Percentiles rank a stretch among this genome's conserved stretches.
Evolutionary conservation across 2,113 vertebrate species (phyloP).

Genomic region (Tringa solitaria): DNA sequence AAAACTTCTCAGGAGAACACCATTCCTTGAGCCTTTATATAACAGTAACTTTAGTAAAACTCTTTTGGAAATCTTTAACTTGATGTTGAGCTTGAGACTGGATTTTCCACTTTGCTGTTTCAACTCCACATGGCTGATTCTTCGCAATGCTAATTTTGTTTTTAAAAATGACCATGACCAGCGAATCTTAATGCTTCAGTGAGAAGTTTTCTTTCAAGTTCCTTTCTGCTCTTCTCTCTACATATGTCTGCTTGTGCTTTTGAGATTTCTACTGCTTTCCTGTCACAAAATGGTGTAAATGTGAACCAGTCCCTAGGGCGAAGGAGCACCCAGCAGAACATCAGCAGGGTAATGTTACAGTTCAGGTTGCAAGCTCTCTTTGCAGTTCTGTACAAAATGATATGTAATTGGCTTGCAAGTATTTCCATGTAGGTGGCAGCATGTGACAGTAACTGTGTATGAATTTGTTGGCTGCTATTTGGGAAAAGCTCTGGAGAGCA

Average conservation of each 20-base stretch:
- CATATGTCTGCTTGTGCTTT: background rate
- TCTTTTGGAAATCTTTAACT: conserved; percentile 1
- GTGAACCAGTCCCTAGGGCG: background rate
- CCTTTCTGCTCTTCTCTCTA: background rate
- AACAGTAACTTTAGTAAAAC: background rate
- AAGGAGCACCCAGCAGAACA: background rate
- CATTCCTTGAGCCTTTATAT: background rate
- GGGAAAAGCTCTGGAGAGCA: background rate
- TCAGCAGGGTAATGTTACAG: background rate
- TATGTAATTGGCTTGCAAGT: background rate
- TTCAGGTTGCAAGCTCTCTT: background rate
- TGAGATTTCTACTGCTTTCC: background rate
- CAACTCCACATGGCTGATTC: background rate
- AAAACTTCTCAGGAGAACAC: background rate
- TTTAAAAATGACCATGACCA: background rate
- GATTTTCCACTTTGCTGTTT: background rate
- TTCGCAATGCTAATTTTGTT: background rate
- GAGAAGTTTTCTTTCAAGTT: background rate
- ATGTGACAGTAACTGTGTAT: background rate
- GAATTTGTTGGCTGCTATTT: background rate
- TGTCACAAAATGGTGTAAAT: background rate
- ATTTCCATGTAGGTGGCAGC: background rate
- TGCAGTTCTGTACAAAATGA: background rate
- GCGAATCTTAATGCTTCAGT: background rate
- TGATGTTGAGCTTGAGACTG: background rate